Conservation (phyloP, 1,140 invertebrate species). For the Drosophila leontia region DNA sequence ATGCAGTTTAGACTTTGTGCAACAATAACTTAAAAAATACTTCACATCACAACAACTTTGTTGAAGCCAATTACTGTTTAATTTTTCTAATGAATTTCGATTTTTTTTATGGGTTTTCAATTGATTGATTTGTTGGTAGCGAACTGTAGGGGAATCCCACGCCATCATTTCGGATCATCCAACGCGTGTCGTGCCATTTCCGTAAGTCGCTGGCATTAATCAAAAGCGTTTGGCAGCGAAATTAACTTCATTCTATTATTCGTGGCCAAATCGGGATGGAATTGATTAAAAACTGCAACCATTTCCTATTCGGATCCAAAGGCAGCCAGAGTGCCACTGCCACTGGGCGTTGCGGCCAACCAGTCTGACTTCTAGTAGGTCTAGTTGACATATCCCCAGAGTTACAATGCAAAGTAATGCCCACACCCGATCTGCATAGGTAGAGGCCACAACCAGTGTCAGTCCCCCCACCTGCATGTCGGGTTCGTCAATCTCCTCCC, state of each 20-base stretch:
- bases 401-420: constrained; percentile 16
- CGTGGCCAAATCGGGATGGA: constrained; percentile 46
- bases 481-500: constrained; percentile 39
- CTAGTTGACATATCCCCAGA: constrained; percentile 31
- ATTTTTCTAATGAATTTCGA: constrained; percentile 24
- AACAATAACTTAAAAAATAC: background rate
- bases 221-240: constrained; percentile 32
- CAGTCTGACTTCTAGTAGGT: constrained; percentile 19
- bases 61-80: constrained; percentile 37
- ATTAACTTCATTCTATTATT: constrained; percentile 37
- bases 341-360: constrained; percentile 61
- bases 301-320: constrained; percentile 40
- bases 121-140: constrained; percentile 63
- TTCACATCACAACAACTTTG: background rate
- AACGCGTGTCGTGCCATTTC: constrained; percentile 57
- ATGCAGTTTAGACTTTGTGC: constrained; percentile 3
- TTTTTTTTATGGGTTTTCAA: constrained; percentile 60
- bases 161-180: constrained; percentile 35
- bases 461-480: background rate
- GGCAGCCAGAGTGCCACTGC: constrained; percentile 14
- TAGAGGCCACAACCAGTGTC: constrained; percentile 16
- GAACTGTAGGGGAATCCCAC: constrained; percentile 45
- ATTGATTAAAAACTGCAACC: constrained; percentile 57
- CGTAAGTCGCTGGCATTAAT: constrained; percentile 54
- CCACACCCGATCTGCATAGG: constrained; percentile 62